Evolutionary conservation across 2,888 invertebrate genomes (phyloP), one percentile per base, ranked within the genome.

Genomic region (Agrotis segetum): DNA sequence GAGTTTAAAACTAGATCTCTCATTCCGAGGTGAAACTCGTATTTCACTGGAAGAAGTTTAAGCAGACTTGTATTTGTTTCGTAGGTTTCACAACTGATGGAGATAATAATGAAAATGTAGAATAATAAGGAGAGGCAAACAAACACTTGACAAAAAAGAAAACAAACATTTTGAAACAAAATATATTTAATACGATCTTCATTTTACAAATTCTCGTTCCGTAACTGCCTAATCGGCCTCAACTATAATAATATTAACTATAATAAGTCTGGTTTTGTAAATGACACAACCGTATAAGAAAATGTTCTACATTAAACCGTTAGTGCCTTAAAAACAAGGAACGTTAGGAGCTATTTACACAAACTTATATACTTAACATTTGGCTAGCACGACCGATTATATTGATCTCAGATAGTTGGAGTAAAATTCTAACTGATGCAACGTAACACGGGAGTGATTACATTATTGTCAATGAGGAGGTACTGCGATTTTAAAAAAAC

Each of bases 161-260:
- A 83, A 80, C 78, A 68, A 76, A 34, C 14, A 66, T 64, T 81
- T 82, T 92, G 95, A 95, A 95, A 95, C 94, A 95, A 95, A 95
- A 94, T 94, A 94, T 94, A 94, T 95, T 95, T 93, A 94, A 92
- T 94, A 95, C 93, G 93, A 93, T 92, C 92, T 92, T 91, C 90
- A 87, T 91, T 90, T 91, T 93, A 93, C 93, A 94, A 93, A 92
- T 92, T 83, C 87, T 81, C 84, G 80, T 79, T 85, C 83, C 78
- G 81, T 89, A 88, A 89, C 87, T 88, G 94, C 93, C 92, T 91
- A 85, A 53, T 86, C 82, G 87, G 91, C 91, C 88, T 89, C 72
- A 82, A 79, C 83, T 85, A 90, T 90, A 90, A 90, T 90, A 90
- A 40, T 40, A 24, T 24, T 24, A 40, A 87, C 89, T 90, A 90